phyloP scores from a whole-genome alignment of 2,113 vertebrate species.

The Muscicapa adusta region DNA sequence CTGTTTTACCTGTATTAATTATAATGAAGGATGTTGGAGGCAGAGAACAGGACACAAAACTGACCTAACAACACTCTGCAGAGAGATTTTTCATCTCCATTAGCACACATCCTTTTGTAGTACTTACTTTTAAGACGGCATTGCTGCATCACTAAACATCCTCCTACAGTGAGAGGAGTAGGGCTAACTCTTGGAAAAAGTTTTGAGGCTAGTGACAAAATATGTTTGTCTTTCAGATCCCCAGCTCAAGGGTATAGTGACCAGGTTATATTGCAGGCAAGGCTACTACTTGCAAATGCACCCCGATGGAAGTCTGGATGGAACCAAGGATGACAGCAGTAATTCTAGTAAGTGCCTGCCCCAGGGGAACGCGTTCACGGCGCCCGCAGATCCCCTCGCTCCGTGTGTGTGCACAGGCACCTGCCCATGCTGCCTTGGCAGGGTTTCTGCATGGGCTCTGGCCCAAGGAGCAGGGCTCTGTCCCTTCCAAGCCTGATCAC shows the following conservation, averaged over 20 bases:
- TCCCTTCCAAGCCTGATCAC: background rate
- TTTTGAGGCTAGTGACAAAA: slow-evolving; percentile 70
- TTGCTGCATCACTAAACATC: slow-evolving; percentile 39
- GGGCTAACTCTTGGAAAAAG: slow-evolving; percentile 32
- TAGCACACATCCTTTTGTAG: background rate
- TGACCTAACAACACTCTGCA: background rate
- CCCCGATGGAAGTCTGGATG: slow-evolving; percentile 99
- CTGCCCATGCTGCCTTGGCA: background rate
- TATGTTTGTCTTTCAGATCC: slow-evolving; percentile 91
- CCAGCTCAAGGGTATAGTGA: slow-evolving; percentile 99
- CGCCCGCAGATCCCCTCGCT: background rate
- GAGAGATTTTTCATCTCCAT: background rate
- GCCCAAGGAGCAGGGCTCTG: background rate
- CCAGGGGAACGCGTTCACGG: slow-evolving; percentile 1
- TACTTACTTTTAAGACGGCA: slow-evolving; percentile 11
- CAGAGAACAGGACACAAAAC: background rate
- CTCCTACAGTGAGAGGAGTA: slow-evolving; percentile 37
- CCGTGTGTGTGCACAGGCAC: background rate
- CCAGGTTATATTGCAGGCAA: slow-evolving; percentile 99
- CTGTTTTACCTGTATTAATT: slow-evolving; percentile 9
- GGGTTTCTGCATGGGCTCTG: slow-evolving; percentile 15
- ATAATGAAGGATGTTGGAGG: background rate
- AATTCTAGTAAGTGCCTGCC: slow-evolving; percentile 89
- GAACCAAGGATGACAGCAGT: slow-evolving; percentile 99
- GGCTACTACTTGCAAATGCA: slow-evolving; percentile 99